These are phyloP conservation scores for Phymastichus coffea DNA, from an alignment of 1,140 invertebrate species.

Conservation along the genomic window DNA sequence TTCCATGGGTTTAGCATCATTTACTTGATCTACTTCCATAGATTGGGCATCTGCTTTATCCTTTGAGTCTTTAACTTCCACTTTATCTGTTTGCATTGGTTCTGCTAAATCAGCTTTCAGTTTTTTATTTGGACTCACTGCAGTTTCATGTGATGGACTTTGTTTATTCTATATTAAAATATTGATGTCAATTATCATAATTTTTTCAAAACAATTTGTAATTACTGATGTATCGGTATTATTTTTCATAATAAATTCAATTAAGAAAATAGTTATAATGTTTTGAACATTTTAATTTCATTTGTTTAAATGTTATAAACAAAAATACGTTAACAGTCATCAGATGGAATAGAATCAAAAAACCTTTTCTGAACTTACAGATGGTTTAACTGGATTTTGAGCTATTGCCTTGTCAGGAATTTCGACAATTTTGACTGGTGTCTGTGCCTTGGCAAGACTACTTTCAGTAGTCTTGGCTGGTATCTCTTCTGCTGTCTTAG, in stretches of 20 bases:
- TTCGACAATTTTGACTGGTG: conserved; percentile 16
- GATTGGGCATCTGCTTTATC: not conserved
- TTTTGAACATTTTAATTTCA: no score
- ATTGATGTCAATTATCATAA: no score
- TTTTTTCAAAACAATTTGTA: no score
- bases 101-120: conserved; percentile 1
- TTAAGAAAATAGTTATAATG: no score
- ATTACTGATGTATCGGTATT: no score
- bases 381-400: not conserved
- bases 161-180: not conserved
- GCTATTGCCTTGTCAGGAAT: no score
- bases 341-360: no score
- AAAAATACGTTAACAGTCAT: no score
- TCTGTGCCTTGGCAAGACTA: not conserved
- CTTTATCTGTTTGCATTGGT: conserved; percentile 2
- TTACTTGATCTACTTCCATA: conserved; percentile 32
- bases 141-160: not conserved
- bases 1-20: conserved; percentile 1
- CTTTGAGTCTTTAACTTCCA: not conserved
- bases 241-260: no score
- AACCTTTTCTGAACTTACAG: not conserved
- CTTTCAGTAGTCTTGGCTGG: conserved; percentile 15
- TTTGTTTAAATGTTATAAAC: no score
- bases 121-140: conserved; percentile 13
- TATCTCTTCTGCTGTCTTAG: conserved; percentile 12